Conservation (phyloP, 2,797 vertebrate genomes). For the Sarcophilus harrisii region DNA sequence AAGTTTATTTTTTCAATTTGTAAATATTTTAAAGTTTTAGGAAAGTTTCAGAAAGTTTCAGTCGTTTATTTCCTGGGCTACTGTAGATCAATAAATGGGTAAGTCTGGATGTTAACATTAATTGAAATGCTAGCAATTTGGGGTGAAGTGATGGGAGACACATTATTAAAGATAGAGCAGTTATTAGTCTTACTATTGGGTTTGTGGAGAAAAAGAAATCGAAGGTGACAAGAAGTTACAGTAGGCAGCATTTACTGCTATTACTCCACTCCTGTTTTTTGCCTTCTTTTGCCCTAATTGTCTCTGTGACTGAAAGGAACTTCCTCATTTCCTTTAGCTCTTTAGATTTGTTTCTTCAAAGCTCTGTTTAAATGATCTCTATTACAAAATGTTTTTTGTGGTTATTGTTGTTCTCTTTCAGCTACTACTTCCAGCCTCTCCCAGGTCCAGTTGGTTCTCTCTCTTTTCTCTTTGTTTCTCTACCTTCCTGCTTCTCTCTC, state of each 20-base stretch:
- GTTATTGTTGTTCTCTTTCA: background rate
- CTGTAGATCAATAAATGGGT: constrained; percentile 32
- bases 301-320: background rate
- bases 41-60: background rate
- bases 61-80: constrained; percentile 18
- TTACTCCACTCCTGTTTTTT: background rate
- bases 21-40: background rate
- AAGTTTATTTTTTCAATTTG: background rate
- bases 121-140: constrained; percentile 59
- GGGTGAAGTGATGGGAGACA: constrained; percentile 27
- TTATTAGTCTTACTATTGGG: constrained; percentile 5
- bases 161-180: constrained; percentile 38
- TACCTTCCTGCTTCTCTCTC: too few relatives aligned
- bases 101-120: constrained; percentile 40
- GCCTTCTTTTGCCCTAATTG: background rate
- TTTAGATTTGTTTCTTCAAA: background rate
- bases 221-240: constrained; percentile 1
- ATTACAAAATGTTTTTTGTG: background rate
- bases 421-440: background rate
- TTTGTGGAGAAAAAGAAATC: constrained; percentile 27
- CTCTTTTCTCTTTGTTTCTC: too few relatives aligned
- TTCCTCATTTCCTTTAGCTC: background rate
- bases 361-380: background rate
- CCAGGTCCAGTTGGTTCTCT: background rate
- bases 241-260: background rate